Conservation (phyloP, 2,888 invertebrate genomes). For the Nineta flava region DNA sequence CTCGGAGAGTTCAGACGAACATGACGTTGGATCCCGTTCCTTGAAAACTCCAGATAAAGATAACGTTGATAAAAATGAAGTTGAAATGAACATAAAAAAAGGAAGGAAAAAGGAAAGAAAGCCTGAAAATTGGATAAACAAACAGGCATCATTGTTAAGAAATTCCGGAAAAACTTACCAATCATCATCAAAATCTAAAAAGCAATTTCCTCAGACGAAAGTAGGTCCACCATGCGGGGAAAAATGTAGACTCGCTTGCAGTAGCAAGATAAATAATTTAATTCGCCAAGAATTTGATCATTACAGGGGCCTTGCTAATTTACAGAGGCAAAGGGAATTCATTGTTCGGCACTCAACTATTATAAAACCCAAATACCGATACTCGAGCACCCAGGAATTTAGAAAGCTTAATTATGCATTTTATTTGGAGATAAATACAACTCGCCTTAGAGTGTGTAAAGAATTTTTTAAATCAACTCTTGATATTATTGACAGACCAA, state of each 20-base stretch:
- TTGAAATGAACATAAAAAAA: neutral
- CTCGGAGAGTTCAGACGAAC: neutral
- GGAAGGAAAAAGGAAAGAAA: neutral
- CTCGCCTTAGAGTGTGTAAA: slow-evolving; percentile 11
- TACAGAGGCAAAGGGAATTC: slow-evolving; percentile 5
- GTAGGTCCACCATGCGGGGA: slow-evolving; percentile 2
- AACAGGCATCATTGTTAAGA: neutral
- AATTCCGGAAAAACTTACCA: neutral
- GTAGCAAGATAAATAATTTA: neutral
- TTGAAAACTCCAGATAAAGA: neutral
- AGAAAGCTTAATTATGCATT: slow-evolving; percentile 13
- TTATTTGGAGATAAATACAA: slow-evolving; percentile 12
- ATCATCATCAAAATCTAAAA: neutral
- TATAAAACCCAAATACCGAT: slow-evolving; percentile 12
- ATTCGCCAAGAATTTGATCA: neutral
- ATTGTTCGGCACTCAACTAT: neutral
- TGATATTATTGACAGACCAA: slow-evolving; percentile 12
- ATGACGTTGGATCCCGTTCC: neutral
- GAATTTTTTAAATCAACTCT: slow-evolving; percentile 10
- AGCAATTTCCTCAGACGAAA: neutral
- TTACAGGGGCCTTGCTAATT: slow-evolving; percentile 1
- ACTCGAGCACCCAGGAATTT: slow-evolving; percentile 11
- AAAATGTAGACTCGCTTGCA: slow-evolving; percentile 1
- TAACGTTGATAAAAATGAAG: neutral
- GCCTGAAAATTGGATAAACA: neutral